Conservation (phyloP, 2,888 invertebrate species). For the Drosophila demipolita region DNA sequence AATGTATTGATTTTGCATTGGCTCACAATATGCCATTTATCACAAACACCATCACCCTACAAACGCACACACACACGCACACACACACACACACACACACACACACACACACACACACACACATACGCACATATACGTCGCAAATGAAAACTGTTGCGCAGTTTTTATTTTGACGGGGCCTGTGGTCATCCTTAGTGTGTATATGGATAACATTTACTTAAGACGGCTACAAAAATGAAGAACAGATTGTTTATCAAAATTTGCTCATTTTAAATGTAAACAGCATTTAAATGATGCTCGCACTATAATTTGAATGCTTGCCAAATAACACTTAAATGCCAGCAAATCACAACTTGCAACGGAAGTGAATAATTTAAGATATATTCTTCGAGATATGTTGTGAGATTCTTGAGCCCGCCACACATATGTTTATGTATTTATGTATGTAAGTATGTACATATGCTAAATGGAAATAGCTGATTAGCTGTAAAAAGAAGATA, state of each 20-base stretch:
- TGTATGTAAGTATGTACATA: not conserved
- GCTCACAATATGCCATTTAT: constrained; percentile 51
- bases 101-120: not conserved
- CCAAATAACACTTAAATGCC: constrained; percentile 10
- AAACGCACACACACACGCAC: not conserved
- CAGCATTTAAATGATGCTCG: constrained; percentile 8
- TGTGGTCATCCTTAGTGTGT: not conserved
- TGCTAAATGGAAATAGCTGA: constrained; percentile 9
- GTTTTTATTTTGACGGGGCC: constrained; percentile 39
- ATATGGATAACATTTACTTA: constrained; percentile 14
- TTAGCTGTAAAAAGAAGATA: constrained; percentile 3
- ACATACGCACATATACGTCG: not conserved
- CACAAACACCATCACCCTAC: constrained; percentile 8
- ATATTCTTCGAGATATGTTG: not conserved
- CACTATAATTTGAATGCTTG: not conserved
- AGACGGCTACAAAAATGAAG: not conserved
- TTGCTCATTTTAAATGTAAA: constrained; percentile 21
- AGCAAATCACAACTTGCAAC: constrained; percentile 15
- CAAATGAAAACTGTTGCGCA: constrained; percentile 72
- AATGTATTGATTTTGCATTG: constrained; percentile 49
- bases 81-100: not conserved
- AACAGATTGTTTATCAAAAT: not conserved
- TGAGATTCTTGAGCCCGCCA: constrained; percentile 1
- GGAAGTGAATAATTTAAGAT: constrained; percentile 35
- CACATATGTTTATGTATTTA: not conserved